Percentiles rank a stretch among this genome's conserved stretches.
Conservation (phyloP, 2,113 vertebrate species). For the sheep (Ovis aries) region ARS-UI_Ramb_v3.0 NC_056061.1:51661501-51662000, state of each 20-base stretch:
- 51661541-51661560: background rate
- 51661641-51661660: background rate
- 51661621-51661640: background rate
- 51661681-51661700: background rate
- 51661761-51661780: background rate
- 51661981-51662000: background rate
- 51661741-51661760: background rate
- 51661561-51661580: background rate
- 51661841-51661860: background rate
- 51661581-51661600: background rate
- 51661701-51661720: background rate
- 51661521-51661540: background rate
- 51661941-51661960: background rate
- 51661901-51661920: background rate
- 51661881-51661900: background rate
- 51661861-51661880: background rate
- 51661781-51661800: background rate
- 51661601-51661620: background rate
- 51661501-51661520: background rate
- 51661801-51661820: background rate
- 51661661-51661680: background rate
- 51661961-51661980: background rate
- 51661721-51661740: background rate
- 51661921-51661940: background rate
- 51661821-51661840: background rate